A percentile compares a stretch with the other conserved stretches of the same genome.
Conservation (phyloP, 2,113 vertebrate species). For the Jacana jacana region DNA sequence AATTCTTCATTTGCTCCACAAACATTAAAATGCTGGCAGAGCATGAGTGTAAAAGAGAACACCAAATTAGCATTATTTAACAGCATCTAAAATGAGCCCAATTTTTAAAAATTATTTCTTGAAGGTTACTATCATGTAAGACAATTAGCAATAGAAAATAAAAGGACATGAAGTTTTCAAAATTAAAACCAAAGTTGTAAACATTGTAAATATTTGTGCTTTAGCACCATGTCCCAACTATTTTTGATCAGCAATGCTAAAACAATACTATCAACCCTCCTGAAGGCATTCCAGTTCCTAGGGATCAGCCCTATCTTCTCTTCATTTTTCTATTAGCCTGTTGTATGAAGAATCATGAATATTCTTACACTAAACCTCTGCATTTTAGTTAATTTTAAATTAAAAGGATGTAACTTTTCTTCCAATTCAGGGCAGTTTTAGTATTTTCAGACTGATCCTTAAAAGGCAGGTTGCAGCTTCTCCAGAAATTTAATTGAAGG, state of each 20-base stretch:
- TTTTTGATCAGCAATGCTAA: background rate
- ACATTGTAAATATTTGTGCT: background rate
- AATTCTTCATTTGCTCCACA: slow-evolving; percentile 53
- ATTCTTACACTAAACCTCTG: background rate
- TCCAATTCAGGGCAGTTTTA: slow-evolving; percentile 6
- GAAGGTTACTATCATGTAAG: background rate
- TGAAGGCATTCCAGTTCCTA: background rate
- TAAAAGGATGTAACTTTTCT: background rate
- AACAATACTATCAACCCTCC: background rate
- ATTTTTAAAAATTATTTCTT: background rate
- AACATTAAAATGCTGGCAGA: slow-evolving; percentile 41
- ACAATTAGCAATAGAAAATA: slow-evolving; percentile 15
- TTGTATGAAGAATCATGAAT: background rate
- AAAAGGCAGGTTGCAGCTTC: background rate
- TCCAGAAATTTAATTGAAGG: background rate
- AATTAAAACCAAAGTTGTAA: slow-evolving; percentile 5
- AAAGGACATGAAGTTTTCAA: background rate
- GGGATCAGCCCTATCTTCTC: background rate
- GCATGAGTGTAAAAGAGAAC: background rate
- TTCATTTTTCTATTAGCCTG: background rate
- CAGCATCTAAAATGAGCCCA: slow-evolving; percentile 11
- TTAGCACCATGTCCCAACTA: background rate
- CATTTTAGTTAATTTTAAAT: background rate
- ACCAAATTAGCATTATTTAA: slow-evolving; percentile 53
- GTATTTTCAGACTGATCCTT: background rate